Evolutionary conservation across 2,888 invertebrate genomes (phyloP), one percentile per base, ranked within the genome.

Genomic region (Hofmannophila pseudospretella): DNA sequence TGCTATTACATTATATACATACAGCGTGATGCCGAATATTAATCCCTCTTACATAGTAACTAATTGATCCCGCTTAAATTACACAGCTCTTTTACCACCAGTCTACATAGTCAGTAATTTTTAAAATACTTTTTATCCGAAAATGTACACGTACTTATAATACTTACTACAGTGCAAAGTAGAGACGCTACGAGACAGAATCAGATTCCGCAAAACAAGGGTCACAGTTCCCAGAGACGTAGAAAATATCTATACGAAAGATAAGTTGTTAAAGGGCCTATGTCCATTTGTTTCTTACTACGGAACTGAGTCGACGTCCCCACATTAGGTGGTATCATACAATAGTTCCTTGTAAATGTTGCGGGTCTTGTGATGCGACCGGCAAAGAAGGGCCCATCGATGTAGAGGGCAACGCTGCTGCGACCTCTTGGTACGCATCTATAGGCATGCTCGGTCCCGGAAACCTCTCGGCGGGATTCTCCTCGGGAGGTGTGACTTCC

Each of bases 311-410:
- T 88, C 94, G 91, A 82, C 94, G 93, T 90, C 95, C 94, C 94
- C 95, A 94, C 94, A 95, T 94, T 47, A 94, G 93, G 91, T 95
- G 92, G 90, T 95, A 95, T 96, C 95, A 96, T 94, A 96, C 96
- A 82, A 96, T 95, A 68, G 96, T 96, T 54, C 96, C 96, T 80
- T 95, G 95, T 45, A 95, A 85, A 66, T 94, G 93, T 68, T 93
- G 93, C 10, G 93, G 90, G 63, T 92, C 92, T 12, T 82, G 79
- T 20, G 85, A 63, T 5, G 78, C 65, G 7, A 73, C 57, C 7
- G 80, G 78, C 58, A 64, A 64, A 44, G 64, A 59, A 23, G 65
- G 72, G 39, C 66, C 75, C 53, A 70, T 49, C 2, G 76, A 80
- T 47, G 75, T 71, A 27, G 77, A 63, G 20, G 81, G 79, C 49